Conservation (phyloP, 1,140 invertebrate species). For the Drosophila biarmipes region DNA sequence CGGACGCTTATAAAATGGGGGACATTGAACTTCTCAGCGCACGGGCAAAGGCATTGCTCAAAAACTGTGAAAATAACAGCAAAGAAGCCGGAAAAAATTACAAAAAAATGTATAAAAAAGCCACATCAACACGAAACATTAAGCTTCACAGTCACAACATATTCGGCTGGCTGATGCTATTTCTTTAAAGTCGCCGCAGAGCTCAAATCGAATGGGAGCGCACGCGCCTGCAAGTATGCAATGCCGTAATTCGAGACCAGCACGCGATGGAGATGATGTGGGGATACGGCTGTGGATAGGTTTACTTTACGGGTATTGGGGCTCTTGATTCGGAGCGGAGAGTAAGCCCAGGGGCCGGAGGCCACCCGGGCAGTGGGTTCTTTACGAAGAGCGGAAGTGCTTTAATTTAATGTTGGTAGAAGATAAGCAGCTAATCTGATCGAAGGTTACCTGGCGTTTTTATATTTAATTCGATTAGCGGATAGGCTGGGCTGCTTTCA, state of each 20-base stretch:
- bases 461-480: background rate
- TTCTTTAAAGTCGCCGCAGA: constrained; percentile 51
- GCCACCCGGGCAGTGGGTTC: background rate
- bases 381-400: constrained; percentile 20
- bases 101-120: background rate
- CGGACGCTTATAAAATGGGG: constrained; percentile 52
- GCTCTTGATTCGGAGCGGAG: constrained; percentile 4
- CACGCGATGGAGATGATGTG: constrained; percentile 56
- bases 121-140: constrained; percentile 59
- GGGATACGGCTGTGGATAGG: constrained; percentile 3
- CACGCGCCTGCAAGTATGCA: constrained; percentile 53
- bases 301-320: constrained; percentile 1
- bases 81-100: constrained; percentile 15
- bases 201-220: constrained; percentile 44
- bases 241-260: constrained; percentile 60
- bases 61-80: constrained; percentile 32
- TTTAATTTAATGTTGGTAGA: constrained; percentile 20
- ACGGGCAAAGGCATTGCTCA: constrained; percentile 37
- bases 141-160: constrained; percentile 64
- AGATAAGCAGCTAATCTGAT: constrained; percentile 15
- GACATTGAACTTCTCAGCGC: constrained; percentile 71
- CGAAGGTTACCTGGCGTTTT: background rate
- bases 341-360: constrained; percentile 8
- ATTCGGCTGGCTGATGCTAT: constrained; percentile 37
- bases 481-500: too few relatives aligned